phyloP scores from a whole-genome alignment of 2,113 vertebrate species.

The Halichoerus grypus region DNA sequence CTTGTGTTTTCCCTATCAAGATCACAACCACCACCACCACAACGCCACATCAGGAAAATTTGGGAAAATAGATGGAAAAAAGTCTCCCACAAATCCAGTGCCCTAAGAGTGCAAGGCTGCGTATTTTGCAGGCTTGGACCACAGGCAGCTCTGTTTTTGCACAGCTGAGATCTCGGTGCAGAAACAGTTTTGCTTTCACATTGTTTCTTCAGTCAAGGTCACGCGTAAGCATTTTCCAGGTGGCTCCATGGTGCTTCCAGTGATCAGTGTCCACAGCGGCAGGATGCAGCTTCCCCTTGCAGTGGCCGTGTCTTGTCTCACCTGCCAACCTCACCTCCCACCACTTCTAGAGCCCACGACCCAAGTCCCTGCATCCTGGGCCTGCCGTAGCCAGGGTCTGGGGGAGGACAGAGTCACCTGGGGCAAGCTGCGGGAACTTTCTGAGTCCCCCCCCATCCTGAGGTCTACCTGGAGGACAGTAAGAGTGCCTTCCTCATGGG shows the following conservation, averaged over 20 bases:
- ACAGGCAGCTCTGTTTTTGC: neutral
- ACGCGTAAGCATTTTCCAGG: neutral
- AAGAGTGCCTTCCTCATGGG: fast-evolving
- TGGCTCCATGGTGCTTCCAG: neutral
- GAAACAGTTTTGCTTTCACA: neutral
- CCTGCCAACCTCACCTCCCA: neutral
- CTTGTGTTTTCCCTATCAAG: neutral
- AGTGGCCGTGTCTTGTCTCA: fast-evolving
- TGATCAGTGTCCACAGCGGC: fast-evolving
- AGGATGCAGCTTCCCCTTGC: fast-evolving
- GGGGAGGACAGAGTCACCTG: too few relatives aligned
- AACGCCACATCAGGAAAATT: too few relatives aligned
- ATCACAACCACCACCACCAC: neutral
- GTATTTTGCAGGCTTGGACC: fast-evolving
- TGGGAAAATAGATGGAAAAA: neutral
- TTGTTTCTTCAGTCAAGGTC: too few relatives aligned
- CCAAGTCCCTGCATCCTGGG: neutral
- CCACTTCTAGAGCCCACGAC: fast-evolving
- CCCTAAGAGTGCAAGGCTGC: fast-evolving
- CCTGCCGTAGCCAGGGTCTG: neutral
- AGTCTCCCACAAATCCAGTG: fast-evolving
- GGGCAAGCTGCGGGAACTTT: neutral
- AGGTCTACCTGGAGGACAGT: fast-evolving
- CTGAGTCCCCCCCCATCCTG: neutral
- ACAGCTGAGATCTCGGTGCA: neutral